phyloP scores from a whole-genome alignment of 2,888 invertebrate species.

The Amphipoea lucens region DNA sequence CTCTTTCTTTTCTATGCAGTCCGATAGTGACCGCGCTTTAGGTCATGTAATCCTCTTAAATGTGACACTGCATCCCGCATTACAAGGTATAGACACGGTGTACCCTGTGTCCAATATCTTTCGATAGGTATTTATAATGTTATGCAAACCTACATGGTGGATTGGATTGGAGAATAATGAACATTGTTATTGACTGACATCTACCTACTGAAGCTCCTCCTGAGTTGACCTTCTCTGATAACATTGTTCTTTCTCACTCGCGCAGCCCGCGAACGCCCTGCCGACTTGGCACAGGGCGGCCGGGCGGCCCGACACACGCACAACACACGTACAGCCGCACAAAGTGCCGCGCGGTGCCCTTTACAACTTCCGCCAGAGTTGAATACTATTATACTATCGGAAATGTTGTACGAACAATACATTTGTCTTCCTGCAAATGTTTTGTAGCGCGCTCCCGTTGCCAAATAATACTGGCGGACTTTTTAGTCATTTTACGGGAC shows the following conservation, averaged over 20 bases:
- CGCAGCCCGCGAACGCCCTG: background rate
- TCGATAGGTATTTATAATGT: background rate
- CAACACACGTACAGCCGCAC: slow-evolving; percentile 17
- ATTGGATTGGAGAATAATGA: background rate
- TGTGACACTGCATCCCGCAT: background rate
- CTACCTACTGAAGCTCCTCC: too few species aligned
- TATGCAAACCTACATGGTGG: background rate
- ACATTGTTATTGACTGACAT: background rate
- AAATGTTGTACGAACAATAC: slow-evolving; percentile 35
- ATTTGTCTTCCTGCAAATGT: slow-evolving; percentile 30
- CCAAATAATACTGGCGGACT: background rate
- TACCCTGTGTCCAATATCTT: background rate
- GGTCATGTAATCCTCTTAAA: background rate
- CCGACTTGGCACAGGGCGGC: background rate
- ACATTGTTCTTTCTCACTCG: background rate
- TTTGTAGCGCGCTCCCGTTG: background rate
- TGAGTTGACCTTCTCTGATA: background rate
- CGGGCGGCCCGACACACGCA: background rate
- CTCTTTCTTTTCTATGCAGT: too few species aligned
- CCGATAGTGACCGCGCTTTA: too few species aligned
- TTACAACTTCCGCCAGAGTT: slow-evolving; percentile 55
- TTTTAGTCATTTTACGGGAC: background rate
- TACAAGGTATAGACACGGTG: background rate
- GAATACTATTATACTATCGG: slow-evolving; percentile 44
- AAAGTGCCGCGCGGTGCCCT: slow-evolving; percentile 30